These are phyloP conservation scores for Apodemia hepburni DNA, from an alignment of 2,888 invertebrate genomes.

Conservation along the genomic window DNA sequence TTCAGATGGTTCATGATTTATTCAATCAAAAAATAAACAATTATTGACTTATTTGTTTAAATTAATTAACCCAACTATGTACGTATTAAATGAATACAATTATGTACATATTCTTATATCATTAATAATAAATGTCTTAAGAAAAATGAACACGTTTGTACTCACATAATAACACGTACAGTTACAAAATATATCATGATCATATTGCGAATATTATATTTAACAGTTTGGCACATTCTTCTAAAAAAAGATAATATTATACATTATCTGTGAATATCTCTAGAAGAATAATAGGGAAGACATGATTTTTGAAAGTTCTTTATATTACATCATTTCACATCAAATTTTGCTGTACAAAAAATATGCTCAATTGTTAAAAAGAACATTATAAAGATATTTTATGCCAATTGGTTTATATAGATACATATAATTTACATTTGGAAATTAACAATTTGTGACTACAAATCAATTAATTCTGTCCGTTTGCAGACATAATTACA, in stretches of 20 bases:
- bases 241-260: conserved; percentile 26
- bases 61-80: too few species aligned
- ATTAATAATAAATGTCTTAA: too few species aligned
- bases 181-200: too few species aligned
- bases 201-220: background rate
- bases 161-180: too few species aligned
- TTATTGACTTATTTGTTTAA: too few species aligned
- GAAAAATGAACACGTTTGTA: too few species aligned
- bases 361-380: background rate
- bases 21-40: too few species aligned
- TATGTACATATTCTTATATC: too few species aligned
- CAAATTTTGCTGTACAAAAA: background rate
- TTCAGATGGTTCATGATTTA: too few species aligned
- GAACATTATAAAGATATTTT: background rate
- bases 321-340: conserved; percentile 33
- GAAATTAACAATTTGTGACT: background rate
- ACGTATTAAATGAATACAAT: too few species aligned
- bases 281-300: conserved; percentile 62
- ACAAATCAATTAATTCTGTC: background rate
- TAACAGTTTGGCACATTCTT: conserved; percentile 34
- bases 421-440: background rate
- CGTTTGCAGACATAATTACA: background rate
- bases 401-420: background rate
- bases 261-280: conserved; percentile 35
- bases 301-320: conserved; percentile 56